Conservation (phyloP, 2,113 vertebrate species). For the Megaptera novaeangliae region DNA sequence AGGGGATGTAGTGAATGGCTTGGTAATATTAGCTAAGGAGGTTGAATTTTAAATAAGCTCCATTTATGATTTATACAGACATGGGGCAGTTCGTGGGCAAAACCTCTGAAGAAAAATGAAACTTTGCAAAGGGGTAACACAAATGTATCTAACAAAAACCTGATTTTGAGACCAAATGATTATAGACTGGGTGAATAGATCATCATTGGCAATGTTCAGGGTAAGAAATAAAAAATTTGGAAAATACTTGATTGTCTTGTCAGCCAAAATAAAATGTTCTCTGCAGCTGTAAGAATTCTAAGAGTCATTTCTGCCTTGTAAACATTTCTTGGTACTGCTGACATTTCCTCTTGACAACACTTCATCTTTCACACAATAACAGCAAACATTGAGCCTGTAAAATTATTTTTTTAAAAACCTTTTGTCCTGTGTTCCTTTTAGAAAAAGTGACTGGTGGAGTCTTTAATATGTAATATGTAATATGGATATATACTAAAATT, state of each 20-base stretch:
- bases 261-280: constrained; percentile 35
- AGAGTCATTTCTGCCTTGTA: constrained; percentile 32
- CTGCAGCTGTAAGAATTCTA: constrained; percentile 21
- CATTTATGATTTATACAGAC: neutral
- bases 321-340: constrained; percentile 36
- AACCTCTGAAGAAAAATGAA: neutral
- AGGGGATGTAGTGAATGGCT: neutral
- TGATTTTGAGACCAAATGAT: constrained; percentile 16
- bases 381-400: constrained; percentile 7
- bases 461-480: constrained; percentile 20
- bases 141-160: neutral
- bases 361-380: constrained; percentile 38
- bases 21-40: neutral
- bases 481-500: neutral
- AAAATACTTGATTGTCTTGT: constrained; percentile 24
- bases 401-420: constrained; percentile 6
- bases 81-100: neutral
- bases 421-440: constrained; percentile 34
- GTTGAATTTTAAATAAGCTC: constrained; percentile 17
- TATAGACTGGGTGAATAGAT: neutral
- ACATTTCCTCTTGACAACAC: constrained; percentile 27
- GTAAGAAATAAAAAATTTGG: constrained; percentile 1
- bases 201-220: neutral
- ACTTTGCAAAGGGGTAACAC: neutral
- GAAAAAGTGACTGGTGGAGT: neutral